Percentiles rank a stretch among this genome's conserved stretches.
Conservation (phyloP, 2,113 vertebrate genomes). For the Oreochromis spilurus region DNA sequence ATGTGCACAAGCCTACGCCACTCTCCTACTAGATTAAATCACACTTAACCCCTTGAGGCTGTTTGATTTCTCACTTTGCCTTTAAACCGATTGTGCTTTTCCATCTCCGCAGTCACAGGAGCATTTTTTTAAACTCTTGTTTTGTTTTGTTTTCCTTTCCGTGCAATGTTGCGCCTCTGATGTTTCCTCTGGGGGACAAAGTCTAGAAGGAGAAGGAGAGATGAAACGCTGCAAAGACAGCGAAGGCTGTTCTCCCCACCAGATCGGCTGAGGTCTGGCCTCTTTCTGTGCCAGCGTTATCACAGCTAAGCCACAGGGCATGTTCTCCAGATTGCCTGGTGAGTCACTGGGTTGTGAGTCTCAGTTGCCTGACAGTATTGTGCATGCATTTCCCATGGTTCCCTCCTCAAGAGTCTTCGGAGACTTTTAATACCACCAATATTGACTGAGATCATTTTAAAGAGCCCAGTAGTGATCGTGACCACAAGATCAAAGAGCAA, state of each 20-base stretch:
- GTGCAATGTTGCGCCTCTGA: constrained; percentile 1
- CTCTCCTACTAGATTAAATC: constrained; percentile 45
- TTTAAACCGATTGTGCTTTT: constrained; percentile 38
- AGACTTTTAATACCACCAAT: background rate
- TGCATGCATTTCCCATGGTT: constrained; percentile 40
- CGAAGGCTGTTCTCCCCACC: constrained; percentile 40
- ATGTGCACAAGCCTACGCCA: constrained; percentile 26
- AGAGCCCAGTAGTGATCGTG: background rate
- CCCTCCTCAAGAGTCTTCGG: background rate
- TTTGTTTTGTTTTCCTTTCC: background rate
- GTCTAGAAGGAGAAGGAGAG: constrained; percentile 20
- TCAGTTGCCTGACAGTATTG: constrained; percentile 32
- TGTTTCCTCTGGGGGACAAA: constrained; percentile 11
- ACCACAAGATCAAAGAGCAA: background rate
- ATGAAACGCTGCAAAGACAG: constrained; percentile 31
- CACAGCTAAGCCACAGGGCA: constrained; percentile 66
- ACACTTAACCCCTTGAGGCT: constrained; percentile 39
- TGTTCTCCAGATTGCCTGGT: constrained; percentile 74
- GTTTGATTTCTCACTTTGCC: constrained; percentile 43
- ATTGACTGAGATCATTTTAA: background rate
- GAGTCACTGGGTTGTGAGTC: constrained; percentile 63
- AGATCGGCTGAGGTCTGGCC: constrained; percentile 64
- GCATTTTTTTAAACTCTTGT: background rate
- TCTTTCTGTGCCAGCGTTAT: constrained; percentile 60
- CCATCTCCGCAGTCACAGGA: background rate